phyloP scores from a whole-genome alignment of 2,888 invertebrate species.

The Lysandra coridon region DNA sequence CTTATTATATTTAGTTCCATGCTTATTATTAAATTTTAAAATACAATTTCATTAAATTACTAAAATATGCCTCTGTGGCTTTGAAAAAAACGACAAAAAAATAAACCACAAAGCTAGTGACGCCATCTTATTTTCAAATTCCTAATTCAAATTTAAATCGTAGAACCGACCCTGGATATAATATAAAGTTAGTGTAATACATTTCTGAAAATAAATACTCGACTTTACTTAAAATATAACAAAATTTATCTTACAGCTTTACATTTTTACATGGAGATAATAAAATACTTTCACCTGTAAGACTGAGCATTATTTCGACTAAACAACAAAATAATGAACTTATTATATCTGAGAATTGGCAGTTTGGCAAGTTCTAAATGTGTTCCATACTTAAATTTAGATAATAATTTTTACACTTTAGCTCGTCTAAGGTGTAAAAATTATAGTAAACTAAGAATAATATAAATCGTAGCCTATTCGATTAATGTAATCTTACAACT shows the following conservation, averaged over 20 bases:
- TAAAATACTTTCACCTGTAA: not conserved
- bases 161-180: constrained; percentile 31
- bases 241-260: not conserved
- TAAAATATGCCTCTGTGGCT: constrained; percentile 3
- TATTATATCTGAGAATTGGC: constrained; percentile 15
- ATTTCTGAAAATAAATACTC: constrained; percentile 1
- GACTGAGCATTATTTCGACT: not conserved
- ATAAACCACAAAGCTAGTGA: constrained; percentile 19
- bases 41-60: not conserved
- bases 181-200: constrained; percentile 34
- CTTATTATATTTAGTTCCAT: not conserved
- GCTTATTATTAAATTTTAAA: not conserved
- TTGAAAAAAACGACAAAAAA: not conserved
- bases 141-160: constrained; percentile 32
- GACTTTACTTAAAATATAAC: constrained; percentile 40
- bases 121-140: constrained; percentile 15
- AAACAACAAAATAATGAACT: not conserved
- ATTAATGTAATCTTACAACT: constrained; percentile 15
- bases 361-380: constrained; percentile 8
- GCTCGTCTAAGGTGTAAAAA: constrained; percentile 44
- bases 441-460: constrained; percentile 35
- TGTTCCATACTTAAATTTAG: constrained; percentile 23
- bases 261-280: not conserved
- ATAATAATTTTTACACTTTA: constrained; percentile 44
- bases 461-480: constrained; percentile 15